Evolutionary conservation across 1,140 invertebrate species (phyloP).

Genomic region (Temnothorax nylanderi): DNA sequence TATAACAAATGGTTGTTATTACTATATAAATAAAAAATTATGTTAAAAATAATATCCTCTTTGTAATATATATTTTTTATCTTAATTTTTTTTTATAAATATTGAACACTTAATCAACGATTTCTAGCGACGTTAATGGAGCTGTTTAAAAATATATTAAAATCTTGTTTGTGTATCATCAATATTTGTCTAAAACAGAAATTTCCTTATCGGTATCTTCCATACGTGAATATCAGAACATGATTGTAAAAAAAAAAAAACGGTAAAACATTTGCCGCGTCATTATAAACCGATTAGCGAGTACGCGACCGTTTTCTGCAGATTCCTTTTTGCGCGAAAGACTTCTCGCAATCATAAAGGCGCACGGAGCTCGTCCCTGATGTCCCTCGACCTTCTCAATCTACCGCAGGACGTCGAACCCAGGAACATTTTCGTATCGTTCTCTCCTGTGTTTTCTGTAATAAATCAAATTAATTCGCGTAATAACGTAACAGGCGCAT

Average conservation of each 20-base stretch:
- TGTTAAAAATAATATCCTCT: neutral
- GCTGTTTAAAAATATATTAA: neutral
- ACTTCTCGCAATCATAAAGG: conserved; percentile 10
- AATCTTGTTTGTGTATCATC: neutral
- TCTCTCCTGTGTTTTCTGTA: conserved; percentile 39
- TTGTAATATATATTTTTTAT: neutral
- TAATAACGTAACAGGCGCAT: conserved; percentile 75
- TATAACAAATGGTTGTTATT: neutral
- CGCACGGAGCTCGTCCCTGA: conserved; percentile 1
- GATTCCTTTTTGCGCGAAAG: neutral
- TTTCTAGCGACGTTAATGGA: neutral
- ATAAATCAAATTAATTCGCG: conserved; percentile 67
- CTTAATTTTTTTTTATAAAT: neutral
- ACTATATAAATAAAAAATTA: neutral
- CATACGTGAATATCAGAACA: neutral
- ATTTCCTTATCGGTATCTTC: neutral
- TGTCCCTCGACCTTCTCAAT: conserved; percentile 30
- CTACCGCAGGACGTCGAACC: conserved; percentile 29
- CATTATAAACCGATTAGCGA: conserved; percentile 58
- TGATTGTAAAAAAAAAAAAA: neutral
- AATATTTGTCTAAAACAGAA: neutral
- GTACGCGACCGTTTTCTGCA: neutral
- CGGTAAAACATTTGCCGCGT: neutral
- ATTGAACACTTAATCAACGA: neutral
- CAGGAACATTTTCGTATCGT: conserved; percentile 45